Base-by-base conservation (phyloP, 2,888 invertebrate species). In the Phortica okadai region DNA sequence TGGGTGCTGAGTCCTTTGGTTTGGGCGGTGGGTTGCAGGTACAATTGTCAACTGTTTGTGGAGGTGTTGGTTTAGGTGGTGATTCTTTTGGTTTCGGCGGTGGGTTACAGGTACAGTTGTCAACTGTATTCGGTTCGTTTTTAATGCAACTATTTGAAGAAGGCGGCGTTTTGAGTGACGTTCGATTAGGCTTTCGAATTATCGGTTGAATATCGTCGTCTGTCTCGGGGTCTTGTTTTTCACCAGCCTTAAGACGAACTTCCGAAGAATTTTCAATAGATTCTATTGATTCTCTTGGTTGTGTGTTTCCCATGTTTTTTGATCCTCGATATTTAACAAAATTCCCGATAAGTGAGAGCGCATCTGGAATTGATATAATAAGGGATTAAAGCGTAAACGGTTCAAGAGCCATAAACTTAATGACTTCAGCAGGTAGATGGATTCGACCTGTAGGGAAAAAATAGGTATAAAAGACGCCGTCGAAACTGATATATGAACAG, bases 301-400 rank as follows among this genome's bases (percentile, higher is more conserved):
- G 50, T 50, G 10, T 11, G 50, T 50, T 50, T 50, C 14, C 50
- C 50, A 50, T 11, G 50, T 50, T 50, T 14, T 50, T 50, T 50
- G 50, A 50, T 50, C 8, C 14, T 5, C 14, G 14, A 11, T 8
- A 50, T 50, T 3, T 14, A 14, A 50, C 50, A 50, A 14, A 11
- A 11, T 50, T 8, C 50, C 10, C 8, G 3, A 50, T 84, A 58
- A 84, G 86, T 80, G 7, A 0, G 6, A 58, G 10, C 14, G 6
- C 11, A 6, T 21, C 1, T 45, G n/a, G n/a, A 0, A 10, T 50
- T 50, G 14, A 50, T 11, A 50, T 50, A 14, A 11, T 11, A 14
- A 50, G 5, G 50, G 14, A 11, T 50, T 50, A 50, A 50, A 50
- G 3, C 33, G 1, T 33, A 33, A 33, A 33, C 33, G 33, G 33